phyloP scores from a whole-genome alignment of 2,113 vertebrate species.

The Platycercus adscitus region DNA sequence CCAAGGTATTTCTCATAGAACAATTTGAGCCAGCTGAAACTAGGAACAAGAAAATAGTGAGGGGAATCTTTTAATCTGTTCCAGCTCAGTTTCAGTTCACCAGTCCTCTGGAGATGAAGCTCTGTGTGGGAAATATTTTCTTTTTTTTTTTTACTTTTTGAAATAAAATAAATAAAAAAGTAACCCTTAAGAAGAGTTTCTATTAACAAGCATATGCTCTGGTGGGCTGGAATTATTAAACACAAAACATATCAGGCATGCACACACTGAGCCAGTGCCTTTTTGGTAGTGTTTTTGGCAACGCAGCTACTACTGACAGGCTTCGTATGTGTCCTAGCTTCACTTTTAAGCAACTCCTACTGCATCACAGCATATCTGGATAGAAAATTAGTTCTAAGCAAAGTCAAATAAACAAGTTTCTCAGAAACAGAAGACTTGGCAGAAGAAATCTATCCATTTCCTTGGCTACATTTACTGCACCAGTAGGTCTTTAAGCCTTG shows the following conservation, averaged over 20 bases:
- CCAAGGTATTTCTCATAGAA: not conserved
- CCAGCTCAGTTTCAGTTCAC: not conserved
- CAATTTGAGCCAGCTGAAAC: not conserved
- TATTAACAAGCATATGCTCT: not conserved
- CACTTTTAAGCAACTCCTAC: not conserved
- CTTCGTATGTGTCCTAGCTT: not conserved
- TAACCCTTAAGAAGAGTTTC: not conserved
- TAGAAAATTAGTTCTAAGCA: not conserved
- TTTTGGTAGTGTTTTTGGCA: not conserved
- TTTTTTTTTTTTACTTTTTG: not conserved
- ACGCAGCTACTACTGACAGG: rapidly evolving
- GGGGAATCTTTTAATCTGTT: not conserved
- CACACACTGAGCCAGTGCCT: not conserved
- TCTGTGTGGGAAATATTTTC: not conserved
- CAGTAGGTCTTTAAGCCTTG: not conserved
- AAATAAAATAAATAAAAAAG: not conserved
- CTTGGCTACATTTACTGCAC: not conserved
- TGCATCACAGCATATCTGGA: not conserved
- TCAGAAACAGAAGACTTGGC: not conserved
- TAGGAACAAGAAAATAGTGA: not conserved
- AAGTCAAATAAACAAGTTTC: not conserved
- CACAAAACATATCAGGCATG: not conserved
- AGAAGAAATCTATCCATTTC: not conserved
- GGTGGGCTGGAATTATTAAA: not conserved
- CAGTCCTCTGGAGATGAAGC: not conserved